These are phyloP conservation scores for Kryphioiulus occultus DNA, from an alignment of 2,888 invertebrate genomes.

Conservation along the genomic window DNA sequence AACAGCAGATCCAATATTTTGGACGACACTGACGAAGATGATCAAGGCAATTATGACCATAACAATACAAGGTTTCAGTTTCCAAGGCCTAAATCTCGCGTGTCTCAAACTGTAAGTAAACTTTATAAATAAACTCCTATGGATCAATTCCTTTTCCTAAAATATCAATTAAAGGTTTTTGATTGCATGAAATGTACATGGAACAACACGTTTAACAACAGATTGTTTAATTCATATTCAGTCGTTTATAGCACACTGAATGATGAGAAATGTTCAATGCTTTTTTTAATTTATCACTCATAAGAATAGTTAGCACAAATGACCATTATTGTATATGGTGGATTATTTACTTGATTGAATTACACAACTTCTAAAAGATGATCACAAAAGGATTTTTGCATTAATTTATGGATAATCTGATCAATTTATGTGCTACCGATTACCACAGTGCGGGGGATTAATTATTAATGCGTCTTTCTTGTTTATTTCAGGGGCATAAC, in stretches of 20 bases:
- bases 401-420: too few species aligned
- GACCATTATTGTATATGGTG: too few species aligned
- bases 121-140: neutral
- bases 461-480: neutral
- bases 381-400: too few species aligned
- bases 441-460: neutral
- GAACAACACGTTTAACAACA: too few species aligned
- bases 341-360: too few species aligned
- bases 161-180: neutral
- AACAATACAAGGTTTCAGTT: conserved; percentile 48
- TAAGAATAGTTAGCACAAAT: too few species aligned
- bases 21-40: conserved; percentile 52
- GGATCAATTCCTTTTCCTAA: neutral
- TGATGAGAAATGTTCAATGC: too few species aligned
- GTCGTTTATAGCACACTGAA: too few species aligned
- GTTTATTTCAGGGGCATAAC: conserved; percentile 44
- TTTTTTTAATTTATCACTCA: too few species aligned
- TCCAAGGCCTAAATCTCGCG: conserved; percentile 45
- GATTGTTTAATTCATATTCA: too few species aligned
- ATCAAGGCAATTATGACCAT: conserved; percentile 33
- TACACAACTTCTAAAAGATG: too few species aligned
- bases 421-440: too few species aligned
- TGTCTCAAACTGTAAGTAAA: conserved; percentile 43
- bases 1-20: conserved; percentile 51
- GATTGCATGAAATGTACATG: neutral